Evolutionary conservation across 2,797 vertebrate species (phyloP).

Genomic region (Enteromius viviparus): DNA sequence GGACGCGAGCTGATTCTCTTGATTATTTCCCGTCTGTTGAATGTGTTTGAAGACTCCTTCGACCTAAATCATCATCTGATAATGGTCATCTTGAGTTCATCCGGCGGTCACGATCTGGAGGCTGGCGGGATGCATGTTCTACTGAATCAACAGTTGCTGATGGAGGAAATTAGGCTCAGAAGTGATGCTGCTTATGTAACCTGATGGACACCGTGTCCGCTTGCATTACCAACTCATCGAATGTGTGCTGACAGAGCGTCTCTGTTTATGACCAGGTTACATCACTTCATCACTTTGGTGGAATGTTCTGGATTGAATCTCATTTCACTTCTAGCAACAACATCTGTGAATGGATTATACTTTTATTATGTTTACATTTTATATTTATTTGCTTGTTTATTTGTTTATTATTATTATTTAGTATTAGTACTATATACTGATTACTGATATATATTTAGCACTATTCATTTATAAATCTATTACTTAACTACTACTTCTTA

Average conservation of each 20-base stretch:
- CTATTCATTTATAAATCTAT: not conserved
- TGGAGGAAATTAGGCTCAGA: not conserved
- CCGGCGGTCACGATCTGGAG: constrained; percentile 4
- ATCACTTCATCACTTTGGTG: not conserved
- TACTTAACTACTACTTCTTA: not conserved
- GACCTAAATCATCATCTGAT: constrained; percentile 9
- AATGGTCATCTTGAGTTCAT: constrained; percentile 25
- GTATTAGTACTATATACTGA: not conserved
- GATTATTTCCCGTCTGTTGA: not conserved
- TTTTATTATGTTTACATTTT: not conserved
- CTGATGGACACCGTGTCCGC: constrained; percentile 7
- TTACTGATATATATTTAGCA: no score
- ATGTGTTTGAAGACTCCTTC: not conserved
- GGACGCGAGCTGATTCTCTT: not conserved
- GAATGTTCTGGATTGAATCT: not conserved
- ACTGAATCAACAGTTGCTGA: constrained; percentile 31
- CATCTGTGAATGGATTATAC: not conserved
- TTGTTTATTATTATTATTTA: not conserved
- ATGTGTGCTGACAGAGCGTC: constrained; percentile 38
- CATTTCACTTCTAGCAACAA: not conserved
- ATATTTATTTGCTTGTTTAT: no score
- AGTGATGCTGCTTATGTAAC: constrained; percentile 28
- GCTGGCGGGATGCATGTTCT: constrained; percentile 32
- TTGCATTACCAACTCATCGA: not conserved
- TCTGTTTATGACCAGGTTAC: not conserved